phyloP scores from a whole-genome alignment of 2,113 vertebrate species.

The Marmota flaviventris region DNA sequence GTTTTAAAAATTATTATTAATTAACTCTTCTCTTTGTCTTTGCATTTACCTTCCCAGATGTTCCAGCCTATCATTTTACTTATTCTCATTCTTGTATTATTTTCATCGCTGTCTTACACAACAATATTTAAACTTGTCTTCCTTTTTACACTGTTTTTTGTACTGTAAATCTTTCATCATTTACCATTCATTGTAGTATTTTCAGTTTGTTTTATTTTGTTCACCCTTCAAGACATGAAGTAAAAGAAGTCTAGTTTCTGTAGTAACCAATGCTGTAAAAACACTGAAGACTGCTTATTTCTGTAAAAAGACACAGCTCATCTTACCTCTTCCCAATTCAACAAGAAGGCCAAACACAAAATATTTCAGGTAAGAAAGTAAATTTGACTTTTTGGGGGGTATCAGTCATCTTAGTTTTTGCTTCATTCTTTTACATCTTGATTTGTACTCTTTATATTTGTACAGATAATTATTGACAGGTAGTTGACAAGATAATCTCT shows the following conservation, averaged over 20 bases:
- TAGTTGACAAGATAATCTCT: background rate
- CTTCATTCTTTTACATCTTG: background rate
- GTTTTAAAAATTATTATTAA: constrained; percentile 82
- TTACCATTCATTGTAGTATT: constrained; percentile 91
- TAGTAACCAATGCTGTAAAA: constrained; percentile 91
- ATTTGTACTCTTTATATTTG: background rate
- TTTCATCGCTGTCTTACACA: constrained; percentile 99
- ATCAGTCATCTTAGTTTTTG: constrained; percentile 22
- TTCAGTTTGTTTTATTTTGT: constrained; percentile 93
- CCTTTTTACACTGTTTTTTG: constrained; percentile 98
- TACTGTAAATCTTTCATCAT: constrained; percentile 93
- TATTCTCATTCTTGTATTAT: constrained; percentile 99
- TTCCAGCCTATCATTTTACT: constrained; percentile 99
- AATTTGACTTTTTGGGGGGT: background rate
- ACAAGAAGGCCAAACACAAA: constrained; percentile 71
- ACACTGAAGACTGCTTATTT: constrained; percentile 93
- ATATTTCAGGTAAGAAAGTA: constrained; percentile 88
- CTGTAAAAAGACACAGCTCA: constrained; percentile 81
- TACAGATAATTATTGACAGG: background rate
- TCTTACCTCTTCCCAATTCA: constrained; percentile 73
- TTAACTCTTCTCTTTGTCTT: constrained; percentile 87
- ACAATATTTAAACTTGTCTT: constrained; percentile 99
- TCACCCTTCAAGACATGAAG: constrained; percentile 93
- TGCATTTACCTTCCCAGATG: constrained; percentile 95
- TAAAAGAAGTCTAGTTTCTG: constrained; percentile 93